Base-by-base conservation (phyloP, 1,140 invertebrate genomes). In the Hermetia illucens region DNA sequence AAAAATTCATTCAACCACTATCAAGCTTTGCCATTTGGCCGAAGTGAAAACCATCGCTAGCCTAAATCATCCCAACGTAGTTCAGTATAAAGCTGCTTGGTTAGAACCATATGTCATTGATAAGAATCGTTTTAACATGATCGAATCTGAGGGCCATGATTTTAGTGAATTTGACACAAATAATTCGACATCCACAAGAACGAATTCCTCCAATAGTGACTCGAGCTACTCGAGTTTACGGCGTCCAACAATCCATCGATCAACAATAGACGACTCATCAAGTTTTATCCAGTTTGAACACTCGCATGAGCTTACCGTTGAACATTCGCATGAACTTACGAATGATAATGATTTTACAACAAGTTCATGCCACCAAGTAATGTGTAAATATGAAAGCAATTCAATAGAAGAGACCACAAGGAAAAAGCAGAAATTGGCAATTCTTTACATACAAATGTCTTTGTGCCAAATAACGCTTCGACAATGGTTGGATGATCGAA, bases 51-150 rank as follows among this genome's bases (percentile, higher is more conserved):
- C 78, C 21, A 68, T 87, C 40, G 82, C 84, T 0, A 75, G 70
- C 50, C 61, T 88, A 20, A 75, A 81, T 51, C 83, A 88, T 64
- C 68, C 72, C 2, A 84, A 87, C 61, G 81, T 89, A 48, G 81
- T 89, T 4, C 70, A 78, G 4, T 89, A 88, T 49, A 85, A 88
- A 65, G 75, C 75, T 21, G 82, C 82, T 5, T 89, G 84, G 83
- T 55, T 86, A 15, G 82, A 87, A 60, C 66, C 71, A 3, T 55
- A 70, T 49, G 58, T 64, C 41, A 57, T 58, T 41, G 59, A 61
- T 25, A n/a, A n/a, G n/a, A n/a, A n/a, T n/a, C n/a, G n/a, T n/a
- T n/a, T n/a, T n/a, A n/a, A 0, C 59, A 38, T n/a, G 40, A 56
- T 2, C 59, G 53, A 36, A 62, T 54, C 32, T 30, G 32, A 48